Evolutionary conservation across 2,888 invertebrate genomes (phyloP).

Genomic region (Cephus nigrinus): DNA sequence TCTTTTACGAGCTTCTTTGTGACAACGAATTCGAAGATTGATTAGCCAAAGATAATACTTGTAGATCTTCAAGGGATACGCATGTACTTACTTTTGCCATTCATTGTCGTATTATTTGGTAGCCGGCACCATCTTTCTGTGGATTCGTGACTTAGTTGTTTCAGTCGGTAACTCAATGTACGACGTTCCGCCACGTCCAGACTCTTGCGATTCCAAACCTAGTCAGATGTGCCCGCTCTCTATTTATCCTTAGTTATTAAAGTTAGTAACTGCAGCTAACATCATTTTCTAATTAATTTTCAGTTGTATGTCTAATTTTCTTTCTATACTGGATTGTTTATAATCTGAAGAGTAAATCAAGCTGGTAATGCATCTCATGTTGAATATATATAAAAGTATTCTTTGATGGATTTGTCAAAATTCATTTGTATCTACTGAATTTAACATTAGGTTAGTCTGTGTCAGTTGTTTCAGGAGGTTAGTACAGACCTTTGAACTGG

Average conservation of each 20-base stretch:
- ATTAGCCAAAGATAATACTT: too few relatives aligned
- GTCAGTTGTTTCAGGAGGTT: neutral
- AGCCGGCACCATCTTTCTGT: too few relatives aligned
- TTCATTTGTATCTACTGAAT: neutral
- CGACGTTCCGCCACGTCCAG: neutral
- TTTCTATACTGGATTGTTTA: too few relatives aligned
- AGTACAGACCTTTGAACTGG: neutral
- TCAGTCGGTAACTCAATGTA: neutral
- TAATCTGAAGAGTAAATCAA: neutral
- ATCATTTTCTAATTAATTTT: neutral
- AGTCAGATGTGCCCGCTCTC: neutral
- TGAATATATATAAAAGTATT: too few relatives aligned
- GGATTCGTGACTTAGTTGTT: neutral
- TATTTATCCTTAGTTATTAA: neutral
- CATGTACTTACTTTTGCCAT: too few relatives aligned
- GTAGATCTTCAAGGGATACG: too few relatives aligned
- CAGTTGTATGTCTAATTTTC: too few relatives aligned
- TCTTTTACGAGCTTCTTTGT: neutral
- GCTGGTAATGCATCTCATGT: too few relatives aligned
- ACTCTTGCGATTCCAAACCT: neutral
- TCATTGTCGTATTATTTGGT: too few relatives aligned
- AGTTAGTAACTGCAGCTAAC: neutral
- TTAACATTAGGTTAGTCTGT: neutral
- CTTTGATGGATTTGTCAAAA: neutral
- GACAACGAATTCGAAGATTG: neutral